Evolutionary conservation across 2,113 vertebrate genomes (phyloP).

Genomic region (Ailuropoda melanoleuca): DNA sequence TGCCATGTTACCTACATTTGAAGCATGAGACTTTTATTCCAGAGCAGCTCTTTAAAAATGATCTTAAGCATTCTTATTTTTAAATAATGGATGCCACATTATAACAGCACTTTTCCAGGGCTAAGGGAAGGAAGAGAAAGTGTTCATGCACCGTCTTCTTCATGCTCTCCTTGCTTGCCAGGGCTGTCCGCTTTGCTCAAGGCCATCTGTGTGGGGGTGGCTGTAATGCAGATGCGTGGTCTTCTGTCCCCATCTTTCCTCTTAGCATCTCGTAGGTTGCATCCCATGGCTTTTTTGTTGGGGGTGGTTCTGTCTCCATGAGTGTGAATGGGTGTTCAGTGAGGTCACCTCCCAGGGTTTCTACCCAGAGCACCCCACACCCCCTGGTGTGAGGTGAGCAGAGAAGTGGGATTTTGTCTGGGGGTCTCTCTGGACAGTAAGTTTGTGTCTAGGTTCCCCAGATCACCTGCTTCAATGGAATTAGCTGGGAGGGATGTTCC

Average conservation of each 20-base stretch:
- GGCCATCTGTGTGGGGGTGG: fast-evolving
- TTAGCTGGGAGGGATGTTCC: background rate
- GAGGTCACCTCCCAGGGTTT: background rate
- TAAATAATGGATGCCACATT: background rate
- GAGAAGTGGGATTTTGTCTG: background rate
- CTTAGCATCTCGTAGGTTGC: fast-evolving
- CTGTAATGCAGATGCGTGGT: fast-evolving
- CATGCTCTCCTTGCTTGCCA: background rate
- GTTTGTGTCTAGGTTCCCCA: background rate
- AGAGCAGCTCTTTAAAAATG: background rate
- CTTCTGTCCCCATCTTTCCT: background rate
- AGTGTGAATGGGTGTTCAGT: background rate
- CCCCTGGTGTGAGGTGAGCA: background rate
- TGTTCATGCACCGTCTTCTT: fast-evolving
- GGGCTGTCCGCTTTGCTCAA: fast-evolving
- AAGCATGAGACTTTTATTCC: background rate
- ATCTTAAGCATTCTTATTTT: background rate
- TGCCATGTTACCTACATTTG: background rate
- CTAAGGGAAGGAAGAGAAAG: background rate
- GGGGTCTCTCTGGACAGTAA: background rate
- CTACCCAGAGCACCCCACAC: background rate
- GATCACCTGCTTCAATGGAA: background rate
- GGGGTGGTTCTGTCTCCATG: background rate
- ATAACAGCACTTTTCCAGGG: background rate
- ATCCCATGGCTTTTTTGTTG: background rate